Evolutionary conservation across 1,140 invertebrate species (phyloP).

Genomic region (Drosophila guanche): DNA sequence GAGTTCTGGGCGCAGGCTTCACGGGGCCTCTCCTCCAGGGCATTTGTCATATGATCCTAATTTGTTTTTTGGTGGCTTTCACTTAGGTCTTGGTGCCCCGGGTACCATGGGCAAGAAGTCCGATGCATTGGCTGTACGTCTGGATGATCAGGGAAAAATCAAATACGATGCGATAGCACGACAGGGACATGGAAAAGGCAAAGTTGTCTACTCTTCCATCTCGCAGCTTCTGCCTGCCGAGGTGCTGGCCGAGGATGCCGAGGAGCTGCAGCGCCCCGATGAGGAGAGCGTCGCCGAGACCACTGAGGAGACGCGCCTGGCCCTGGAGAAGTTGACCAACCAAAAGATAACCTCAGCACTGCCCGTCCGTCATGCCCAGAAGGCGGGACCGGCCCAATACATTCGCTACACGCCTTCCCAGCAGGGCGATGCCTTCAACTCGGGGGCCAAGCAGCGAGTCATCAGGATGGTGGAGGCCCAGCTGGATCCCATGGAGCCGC

Average conservation of each 20-base stretch:
- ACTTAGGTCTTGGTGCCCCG: conserved; percentile 90
- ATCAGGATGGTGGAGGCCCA: conserved; percentile 98
- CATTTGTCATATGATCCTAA: background rate
- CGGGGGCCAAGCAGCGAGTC: conserved; percentile 98
- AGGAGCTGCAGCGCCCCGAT: conserved; percentile 92
- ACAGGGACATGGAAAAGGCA: conserved; percentile 98
- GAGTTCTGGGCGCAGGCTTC: conserved; percentile 66
- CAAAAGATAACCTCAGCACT: conserved; percentile 96
- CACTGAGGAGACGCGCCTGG: conserved; percentile 92
- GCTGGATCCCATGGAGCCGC: conserved; percentile 99
- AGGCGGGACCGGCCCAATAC: conserved; percentile 95
- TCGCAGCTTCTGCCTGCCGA: conserved; percentile 97
- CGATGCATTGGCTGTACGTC: conserved; percentile 96
- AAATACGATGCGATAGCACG: conserved; percentile 98
- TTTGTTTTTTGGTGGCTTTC: background rate
- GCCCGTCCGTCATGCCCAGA: conserved; percentile 96
- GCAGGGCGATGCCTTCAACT: conserved; percentile 97
- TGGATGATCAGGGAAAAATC: conserved; percentile 96
- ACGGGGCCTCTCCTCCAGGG: background rate
- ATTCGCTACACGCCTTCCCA: conserved; percentile 99
- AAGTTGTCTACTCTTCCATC: conserved; percentile 98
- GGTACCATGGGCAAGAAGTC: conserved; percentile 87
- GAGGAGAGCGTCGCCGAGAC: conserved; percentile 94
- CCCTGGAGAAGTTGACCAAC: conserved; percentile 94
- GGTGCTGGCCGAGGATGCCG: conserved; percentile 95